Evolutionary conservation across 2,888 invertebrate genomes (phyloP).

Genomic region (Plagiodera versicolora): DNA sequence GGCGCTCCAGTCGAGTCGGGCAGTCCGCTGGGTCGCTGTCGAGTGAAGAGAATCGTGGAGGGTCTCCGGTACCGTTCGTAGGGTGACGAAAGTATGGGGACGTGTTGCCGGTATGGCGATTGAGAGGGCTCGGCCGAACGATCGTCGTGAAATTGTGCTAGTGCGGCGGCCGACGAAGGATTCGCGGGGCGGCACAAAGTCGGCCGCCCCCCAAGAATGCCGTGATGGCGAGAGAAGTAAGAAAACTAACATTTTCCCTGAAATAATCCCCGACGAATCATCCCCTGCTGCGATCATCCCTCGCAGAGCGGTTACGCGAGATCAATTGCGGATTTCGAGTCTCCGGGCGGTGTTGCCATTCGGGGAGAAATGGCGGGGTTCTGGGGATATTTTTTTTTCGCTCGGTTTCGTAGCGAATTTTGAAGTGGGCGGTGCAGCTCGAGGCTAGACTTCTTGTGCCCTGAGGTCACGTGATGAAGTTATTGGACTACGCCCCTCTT

Average conservation of each 20-base stretch:
- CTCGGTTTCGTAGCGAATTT: constrained; percentile 15
- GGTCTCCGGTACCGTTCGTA: constrained; percentile 49
- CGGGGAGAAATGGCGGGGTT: constrained; percentile 3
- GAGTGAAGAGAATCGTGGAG: constrained; percentile 36
- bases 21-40: constrained; percentile 48
- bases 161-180: constrained; percentile 29
- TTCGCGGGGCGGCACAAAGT: constrained; percentile 48
- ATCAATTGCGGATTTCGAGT: neutral
- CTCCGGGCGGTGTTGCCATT: constrained; percentile 20
- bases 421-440: constrained; percentile 19
- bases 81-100: constrained; percentile 52
- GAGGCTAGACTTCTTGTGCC: constrained; percentile 12
- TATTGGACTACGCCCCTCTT: constrained; percentile 23
- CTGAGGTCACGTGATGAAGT: constrained; percentile 12
- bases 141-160: constrained; percentile 46
- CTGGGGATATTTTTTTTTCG: constrained; percentile 16
- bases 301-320: neutral
- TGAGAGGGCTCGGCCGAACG: constrained; percentile 40
- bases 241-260: constrained; percentile 16
- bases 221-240: constrained; percentile 75
- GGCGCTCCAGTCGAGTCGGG: constrained; percentile 49
- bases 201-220: constrained; percentile 66
- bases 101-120: constrained; percentile 49
- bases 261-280: constrained; percentile 1
- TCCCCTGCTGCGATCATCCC: neutral